These are phyloP conservation scores for Nasonia vitripennis DNA, from an alignment of 1,140 invertebrate species.

Conservation along the genomic window DNA sequence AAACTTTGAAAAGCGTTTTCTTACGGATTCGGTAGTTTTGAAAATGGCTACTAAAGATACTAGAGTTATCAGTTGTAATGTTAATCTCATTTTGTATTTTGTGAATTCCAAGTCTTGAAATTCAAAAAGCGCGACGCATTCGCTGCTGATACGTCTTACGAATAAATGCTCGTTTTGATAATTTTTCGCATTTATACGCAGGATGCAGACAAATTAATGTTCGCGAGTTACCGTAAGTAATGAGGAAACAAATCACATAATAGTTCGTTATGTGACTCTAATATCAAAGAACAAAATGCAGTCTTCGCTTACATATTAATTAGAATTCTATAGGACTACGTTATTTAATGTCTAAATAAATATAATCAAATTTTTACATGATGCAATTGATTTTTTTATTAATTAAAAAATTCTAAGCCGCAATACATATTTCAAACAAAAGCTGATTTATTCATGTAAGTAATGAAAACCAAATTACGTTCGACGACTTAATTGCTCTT, in stretches of 20 bases:
- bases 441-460: too few relatives aligned
- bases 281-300: not conserved
- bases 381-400: too few relatives aligned
- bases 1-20: not conserved
- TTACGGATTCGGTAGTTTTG: not conserved
- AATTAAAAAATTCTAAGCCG: too few relatives aligned
- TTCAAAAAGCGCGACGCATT: not conserved
- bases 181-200: not conserved
- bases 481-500: too few relatives aligned
- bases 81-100: not conserved
- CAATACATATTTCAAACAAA: too few relatives aligned
- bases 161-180: not conserved
- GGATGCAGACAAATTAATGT: not conserved
- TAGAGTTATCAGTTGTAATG: not conserved
- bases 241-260: not conserved
- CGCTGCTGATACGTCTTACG: not conserved
- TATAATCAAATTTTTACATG: too few relatives aligned
- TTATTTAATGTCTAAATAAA: too few relatives aligned
- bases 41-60: not conserved
- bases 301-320: not conserved
- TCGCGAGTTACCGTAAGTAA: not conserved
- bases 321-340: not conserved
- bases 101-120: not conserved
- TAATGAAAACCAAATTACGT: too few relatives aligned
- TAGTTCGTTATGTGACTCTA: not conserved